Evolutionary conservation across 2,888 invertebrate genomes (phyloP).

Genomic region (Charanyca ferruginea): DNA sequence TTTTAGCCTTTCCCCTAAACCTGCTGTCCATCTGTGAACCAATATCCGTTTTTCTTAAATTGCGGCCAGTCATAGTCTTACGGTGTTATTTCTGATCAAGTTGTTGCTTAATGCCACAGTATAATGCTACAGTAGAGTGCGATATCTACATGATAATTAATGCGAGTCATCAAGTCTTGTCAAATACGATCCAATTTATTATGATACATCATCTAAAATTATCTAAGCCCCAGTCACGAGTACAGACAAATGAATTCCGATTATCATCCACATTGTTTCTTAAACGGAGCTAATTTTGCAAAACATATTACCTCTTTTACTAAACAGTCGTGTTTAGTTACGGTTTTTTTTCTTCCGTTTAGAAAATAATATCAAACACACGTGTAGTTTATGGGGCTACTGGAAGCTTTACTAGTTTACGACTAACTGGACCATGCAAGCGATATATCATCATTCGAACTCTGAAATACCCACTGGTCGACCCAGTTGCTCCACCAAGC

Average conservation of each 20-base stretch:
- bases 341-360: slow-evolving; percentile 8
- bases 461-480: slow-evolving; percentile 66
- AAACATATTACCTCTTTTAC: slow-evolving; percentile 36
- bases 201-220: slow-evolving; percentile 40
- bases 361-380: slow-evolving; percentile 39
- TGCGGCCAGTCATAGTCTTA: background rate
- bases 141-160: background rate
- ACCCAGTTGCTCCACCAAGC: slow-evolving; percentile 72
- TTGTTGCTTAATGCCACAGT: background rate
- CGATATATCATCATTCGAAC: slow-evolving; percentile 64
- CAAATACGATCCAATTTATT: slow-evolving; percentile 12
- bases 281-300: slow-evolving; percentile 19
- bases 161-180: background rate
- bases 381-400: slow-evolving; percentile 36
- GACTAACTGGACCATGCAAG: slow-evolving; percentile 58
- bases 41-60: slow-evolving; percentile 1
- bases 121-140: too few relatives aligned
- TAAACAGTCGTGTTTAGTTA: background rate
- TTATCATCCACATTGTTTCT: slow-evolving; percentile 30
- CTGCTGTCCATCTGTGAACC: background rate
- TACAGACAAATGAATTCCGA: slow-evolving; percentile 31
- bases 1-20: slow-evolving; percentile 37
- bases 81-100: background rate
- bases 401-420: slow-evolving; percentile 32
- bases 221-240: slow-evolving; percentile 32